Base-by-base conservation (phyloP, 1,140 invertebrate genomes). In the Oryzaephilus surinamensis region DNA sequence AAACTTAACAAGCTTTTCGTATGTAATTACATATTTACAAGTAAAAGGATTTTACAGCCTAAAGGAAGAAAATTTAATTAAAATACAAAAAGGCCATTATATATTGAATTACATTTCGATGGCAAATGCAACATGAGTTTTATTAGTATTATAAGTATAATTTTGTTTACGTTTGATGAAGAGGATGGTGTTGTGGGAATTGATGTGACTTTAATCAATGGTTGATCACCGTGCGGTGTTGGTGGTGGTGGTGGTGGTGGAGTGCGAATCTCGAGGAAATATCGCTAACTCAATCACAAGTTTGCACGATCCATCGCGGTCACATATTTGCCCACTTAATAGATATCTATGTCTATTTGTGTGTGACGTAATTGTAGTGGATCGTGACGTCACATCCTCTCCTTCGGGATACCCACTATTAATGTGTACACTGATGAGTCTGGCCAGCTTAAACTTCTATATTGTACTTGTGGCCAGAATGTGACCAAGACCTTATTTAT, bases 331-430 rank as follows among this genome's bases (percentile, higher is more conserved):
- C 49, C 43, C 41, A 34, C 19, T 45, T 55, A 55, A 55, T 55
- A 55, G 53, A 55, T 53, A 55, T 55, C 46, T 53, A 55, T 54
- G 51, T 46, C 32, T 50, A 49, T 55, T 53, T 51, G 53, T 49
- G 38, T 50, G 53, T 54, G 53, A 55, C 48, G 53, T 55, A 55
- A 55, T 55, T 55, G 47, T 45, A 46, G 20, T 21, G 39, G 41
- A 46, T 50, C 50, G 51, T 53, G 53, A 53, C 51, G 51, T 55
- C 53, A 52, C 50, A 50, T 33, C 33, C 42, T 28, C 48, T 31
- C 37, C 13, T 11, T 10, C 6, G 35, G 35, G 35, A 28, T n/a
- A n/a, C n/a, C n/a, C n/a, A n/a, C n/a, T n/a, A n/a, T n/a, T n/a
- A n/a, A n/a, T n/a, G n/a, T n/a, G n/a, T n/a, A n/a, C n/a, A n/a